Conservation (phyloP, 2,797 vertebrate species). For the Poecilia gillii region DNA sequence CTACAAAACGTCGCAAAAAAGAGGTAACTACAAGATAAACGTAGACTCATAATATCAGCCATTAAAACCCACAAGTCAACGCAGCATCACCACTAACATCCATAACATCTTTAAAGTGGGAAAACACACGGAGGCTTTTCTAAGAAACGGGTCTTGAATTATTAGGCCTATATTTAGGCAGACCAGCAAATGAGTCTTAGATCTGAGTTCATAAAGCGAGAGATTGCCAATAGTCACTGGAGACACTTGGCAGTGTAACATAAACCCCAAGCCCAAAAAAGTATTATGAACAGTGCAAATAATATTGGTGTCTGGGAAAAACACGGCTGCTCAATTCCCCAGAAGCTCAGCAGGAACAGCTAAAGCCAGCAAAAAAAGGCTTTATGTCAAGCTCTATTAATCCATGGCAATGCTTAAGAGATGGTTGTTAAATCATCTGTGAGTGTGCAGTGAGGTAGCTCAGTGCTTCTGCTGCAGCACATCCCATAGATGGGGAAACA, state of each 20-base stretch:
- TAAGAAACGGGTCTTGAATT: conserved; percentile 37
- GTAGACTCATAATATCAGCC: conserved; percentile 27
- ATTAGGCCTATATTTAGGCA: conserved; percentile 49
- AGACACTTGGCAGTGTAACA: conserved; percentile 36
- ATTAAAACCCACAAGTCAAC: conserved; percentile 42
- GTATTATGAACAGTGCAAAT: conserved; percentile 48
- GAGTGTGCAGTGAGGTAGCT: conserved; percentile 68
- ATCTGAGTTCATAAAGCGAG: conserved; percentile 48
- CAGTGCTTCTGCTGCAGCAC: conserved; percentile 76
- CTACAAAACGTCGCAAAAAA: not conserved
- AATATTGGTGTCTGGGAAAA: conserved; percentile 65
- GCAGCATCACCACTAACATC: conserved; percentile 17
- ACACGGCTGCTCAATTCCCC: conserved; percentile 60
- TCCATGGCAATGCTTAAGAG: conserved; percentile 70
- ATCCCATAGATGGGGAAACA: conserved; percentile 67
- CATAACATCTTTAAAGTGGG: conserved; percentile 28
- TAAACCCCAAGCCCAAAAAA: conserved; percentile 29
- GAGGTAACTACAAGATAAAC: not conserved
- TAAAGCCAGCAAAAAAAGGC: conserved; percentile 73
- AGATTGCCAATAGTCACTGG: conserved; percentile 43
- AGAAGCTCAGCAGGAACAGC: conserved; percentile 62
- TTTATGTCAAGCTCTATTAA: conserved; percentile 79
- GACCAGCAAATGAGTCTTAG: conserved; percentile 44
- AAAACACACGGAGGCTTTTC: conserved; percentile 36
- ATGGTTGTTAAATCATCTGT: conserved; percentile 75